Conservation (phyloP, 2,888 invertebrate species). For the Chymomyza fuscimana region DNA sequence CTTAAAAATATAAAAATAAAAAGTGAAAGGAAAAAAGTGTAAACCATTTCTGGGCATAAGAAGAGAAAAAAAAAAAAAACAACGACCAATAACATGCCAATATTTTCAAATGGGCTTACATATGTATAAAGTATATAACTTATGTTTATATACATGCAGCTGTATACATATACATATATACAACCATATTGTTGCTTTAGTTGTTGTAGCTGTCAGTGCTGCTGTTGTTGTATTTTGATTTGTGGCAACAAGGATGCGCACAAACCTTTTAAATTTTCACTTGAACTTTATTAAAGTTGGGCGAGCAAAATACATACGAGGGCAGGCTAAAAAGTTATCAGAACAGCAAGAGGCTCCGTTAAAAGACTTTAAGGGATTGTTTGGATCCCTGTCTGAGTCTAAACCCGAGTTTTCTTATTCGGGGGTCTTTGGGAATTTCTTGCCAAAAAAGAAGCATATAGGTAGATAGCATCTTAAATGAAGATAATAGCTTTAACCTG, state of each 20-base stretch:
- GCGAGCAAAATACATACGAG: background rate
- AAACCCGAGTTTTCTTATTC: no score
- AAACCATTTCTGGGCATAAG: conserved; percentile 14
- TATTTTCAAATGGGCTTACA: background rate
- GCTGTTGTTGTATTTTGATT: background rate
- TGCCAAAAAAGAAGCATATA: no score
- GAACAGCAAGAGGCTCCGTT: no score
- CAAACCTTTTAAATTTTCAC: background rate
- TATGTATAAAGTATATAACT: background rate
- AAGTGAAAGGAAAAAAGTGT: conserved; percentile 8
- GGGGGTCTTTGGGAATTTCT: no score
- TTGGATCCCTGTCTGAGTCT: no score
- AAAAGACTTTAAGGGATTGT: no score
- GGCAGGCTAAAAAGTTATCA: no score
- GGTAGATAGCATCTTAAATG: no score
- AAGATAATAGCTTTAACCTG: no score
- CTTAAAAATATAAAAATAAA: conserved; percentile 30
- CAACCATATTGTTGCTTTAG: background rate
- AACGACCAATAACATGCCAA: background rate
- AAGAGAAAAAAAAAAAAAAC: background rate
- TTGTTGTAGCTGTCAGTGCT: background rate
- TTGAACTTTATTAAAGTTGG: background rate
- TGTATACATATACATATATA: background rate
- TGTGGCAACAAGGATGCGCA: background rate
- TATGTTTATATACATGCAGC: background rate